Evolutionary conservation across 2,888 invertebrate genomes (phyloP), one percentile per base, ranked within the genome.

Genomic region (Carpatolechia fugitivella): DNA sequence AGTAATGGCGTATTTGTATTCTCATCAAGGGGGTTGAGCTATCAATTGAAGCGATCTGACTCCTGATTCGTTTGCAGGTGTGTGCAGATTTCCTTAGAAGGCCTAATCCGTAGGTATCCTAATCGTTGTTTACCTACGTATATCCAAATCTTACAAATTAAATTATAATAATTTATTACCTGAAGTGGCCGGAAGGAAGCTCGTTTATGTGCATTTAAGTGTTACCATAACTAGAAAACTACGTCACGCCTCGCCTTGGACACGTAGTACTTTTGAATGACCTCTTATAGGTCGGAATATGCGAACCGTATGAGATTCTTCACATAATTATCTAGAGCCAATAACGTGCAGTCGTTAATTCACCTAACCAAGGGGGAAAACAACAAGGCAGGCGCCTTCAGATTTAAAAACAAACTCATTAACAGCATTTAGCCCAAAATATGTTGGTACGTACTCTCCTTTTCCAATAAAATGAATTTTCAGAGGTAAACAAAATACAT

Each of bases 321-420:
- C 13, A 11, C 18, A 36, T 50, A 20, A 36, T 36, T 24, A 24
- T n/a, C 16, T 35, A n/a, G 29, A 29, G 13, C 16, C 48, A 48
- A 48, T 48, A 33, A 1, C 48, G 31, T 1, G 10, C 13, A 38
- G 8, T 38, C 29, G 50, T 38, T 50, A 50, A 50, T 8, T 16
- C 7, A 6, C 8, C 18, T n/a, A 50, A 29, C n/a, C 29, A 44
- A 31, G 0, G 18, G 11, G 16, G 31, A 38, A 35, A 40, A 55
- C 44, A 52, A 52, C 41, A 52, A 38, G 40, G 48, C 29, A 38
- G 40, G 48, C 29, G 30, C 49, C 38, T 11, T 46, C 11, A 36
- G 20, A 24, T 14, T n/a, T n/a, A 14, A 16, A 54, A 51, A 47
- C 51, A 54, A 51, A 18, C 20, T 29, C n/a, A 53, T 53, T 53